A percentile compares a stretch with the other conserved stretches of the same genome.
Evolutionary conservation across 2,113 vertebrate species (phyloP).

Genomic region (Macheiramphus alcinus): DNA sequence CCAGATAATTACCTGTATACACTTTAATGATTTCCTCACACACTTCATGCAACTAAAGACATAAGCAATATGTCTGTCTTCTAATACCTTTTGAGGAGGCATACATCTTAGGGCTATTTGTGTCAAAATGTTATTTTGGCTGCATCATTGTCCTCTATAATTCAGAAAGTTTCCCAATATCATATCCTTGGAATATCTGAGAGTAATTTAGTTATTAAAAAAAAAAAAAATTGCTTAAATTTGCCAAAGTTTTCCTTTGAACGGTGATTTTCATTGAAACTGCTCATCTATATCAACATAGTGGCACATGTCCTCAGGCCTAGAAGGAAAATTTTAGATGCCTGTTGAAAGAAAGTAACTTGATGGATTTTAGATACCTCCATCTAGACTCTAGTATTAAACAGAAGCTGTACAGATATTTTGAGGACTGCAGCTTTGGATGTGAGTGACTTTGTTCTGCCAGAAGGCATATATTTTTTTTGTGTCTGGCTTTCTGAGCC

Average conservation of each 20-base stretch:
- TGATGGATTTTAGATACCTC: not conserved
- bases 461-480: not conserved
- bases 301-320: not conserved
- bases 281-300: not conserved
- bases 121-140: not conserved
- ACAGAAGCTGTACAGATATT: not conserved
- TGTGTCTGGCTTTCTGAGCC: not conserved
- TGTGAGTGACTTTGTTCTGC: not conserved
- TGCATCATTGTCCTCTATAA: not conserved
- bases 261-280: not conserved
- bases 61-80: not conserved
- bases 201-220: not conserved
- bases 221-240: not conserved
- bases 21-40: not conserved
- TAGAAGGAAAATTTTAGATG: not conserved
- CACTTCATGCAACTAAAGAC: not conserved
- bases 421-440: not conserved
- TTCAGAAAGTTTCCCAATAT: not conserved
- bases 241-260: not conserved
- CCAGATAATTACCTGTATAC: not conserved
- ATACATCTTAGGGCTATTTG: not conserved
- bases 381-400: not conserved
- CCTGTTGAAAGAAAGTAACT: not conserved
- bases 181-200: not conserved
- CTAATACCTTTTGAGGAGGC: not conserved